Base-by-base conservation (phyloP, 2,797 vertebrate genomes). In the Tokudaia tokunoshimensis region DNA sequence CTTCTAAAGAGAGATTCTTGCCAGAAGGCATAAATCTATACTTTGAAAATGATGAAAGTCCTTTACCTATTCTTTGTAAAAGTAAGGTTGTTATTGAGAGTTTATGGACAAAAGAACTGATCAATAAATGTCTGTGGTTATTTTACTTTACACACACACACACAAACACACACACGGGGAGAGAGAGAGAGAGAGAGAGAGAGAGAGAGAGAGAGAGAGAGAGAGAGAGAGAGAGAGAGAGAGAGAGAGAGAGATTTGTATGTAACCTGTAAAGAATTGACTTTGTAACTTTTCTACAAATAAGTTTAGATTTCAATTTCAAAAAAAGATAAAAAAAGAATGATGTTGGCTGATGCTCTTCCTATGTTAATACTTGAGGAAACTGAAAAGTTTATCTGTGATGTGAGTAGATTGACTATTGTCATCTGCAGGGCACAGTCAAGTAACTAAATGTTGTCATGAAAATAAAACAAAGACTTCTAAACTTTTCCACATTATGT, bases 1-100 rank as follows among this genome's bases (percentile, higher is more conserved):
- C 37, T 89, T 95, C 80, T 96, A 95, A 95, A 50, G 20, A n/a
- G 37, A 91, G 29, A 74, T 61, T 94, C 24, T 41, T 70, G 29
- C 37, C 89, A 93, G 41, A 81, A 89, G 59, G 41, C 74, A 81
- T 15, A 75, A 52, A 67, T 95, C 57, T 17, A 90, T 37, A 44
- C 31, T 83, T 93, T 79, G 31, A 74, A 63, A 91, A 81, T 19
- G 52, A 65, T n/a, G 13, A 20, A 91, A 90, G 19, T 63, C 31
- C 1, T 61, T 15, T 34, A 24, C 90, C n/a, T 86, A 44, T 20
- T 29, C 50, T 41, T 80, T 74, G 1, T 44, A 13, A 72, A 70
- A 78, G 55, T 89, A 70, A 17, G 87, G 8, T 44, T 91, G 4
- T 74, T 61, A 85, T 78, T 59, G 2, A 95, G 7, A 76, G 0